phyloP scores from a whole-genome alignment of 2,113 vertebrate genomes.

The Dipodomys merriami region DNA sequence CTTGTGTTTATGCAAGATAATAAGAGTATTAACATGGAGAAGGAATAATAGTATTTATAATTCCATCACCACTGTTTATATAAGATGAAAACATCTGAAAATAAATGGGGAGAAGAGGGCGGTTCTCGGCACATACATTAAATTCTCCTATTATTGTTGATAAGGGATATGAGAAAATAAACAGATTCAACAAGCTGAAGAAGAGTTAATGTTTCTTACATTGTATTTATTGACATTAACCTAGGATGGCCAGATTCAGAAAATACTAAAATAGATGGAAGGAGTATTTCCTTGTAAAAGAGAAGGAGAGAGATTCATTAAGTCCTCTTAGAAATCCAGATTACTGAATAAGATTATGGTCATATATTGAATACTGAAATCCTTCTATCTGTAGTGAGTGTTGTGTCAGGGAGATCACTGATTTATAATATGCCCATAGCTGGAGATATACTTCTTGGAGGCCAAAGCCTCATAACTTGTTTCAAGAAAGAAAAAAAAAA shows the following conservation, averaged over 20 bases:
- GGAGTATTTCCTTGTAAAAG: slow-evolving; percentile 2
- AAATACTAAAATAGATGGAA: slow-evolving; percentile 59
- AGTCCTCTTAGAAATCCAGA: background rate
- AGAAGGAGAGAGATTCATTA: background rate
- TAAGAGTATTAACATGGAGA: slow-evolving; percentile 86
- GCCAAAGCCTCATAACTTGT: background rate
- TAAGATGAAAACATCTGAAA: slow-evolving; percentile 84
- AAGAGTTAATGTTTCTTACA: slow-evolving; percentile 74
- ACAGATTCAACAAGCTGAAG: slow-evolving; percentile 71
- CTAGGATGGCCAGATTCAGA: slow-evolving; percentile 78
- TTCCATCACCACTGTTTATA: slow-evolving; percentile 85
- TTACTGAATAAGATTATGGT: background rate
- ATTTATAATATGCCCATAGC: background rate
- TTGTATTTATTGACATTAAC: slow-evolving; percentile 68
- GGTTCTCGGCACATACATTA: slow-evolving; percentile 77
- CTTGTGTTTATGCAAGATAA: slow-evolving; percentile 87
- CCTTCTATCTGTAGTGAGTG: background rate
- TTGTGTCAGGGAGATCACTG: background rate
- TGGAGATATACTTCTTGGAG: background rate
- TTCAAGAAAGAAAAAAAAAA: background rate
- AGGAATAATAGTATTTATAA: slow-evolving; percentile 87
- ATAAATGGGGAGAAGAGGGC: slow-evolving; percentile 79
- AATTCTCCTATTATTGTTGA: slow-evolving; percentile 76
- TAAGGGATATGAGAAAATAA: slow-evolving; percentile 72
- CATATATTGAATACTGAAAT: background rate